Conservation (phyloP, 2,797 vertebrate species). For the Australoheros facetus region DNA sequence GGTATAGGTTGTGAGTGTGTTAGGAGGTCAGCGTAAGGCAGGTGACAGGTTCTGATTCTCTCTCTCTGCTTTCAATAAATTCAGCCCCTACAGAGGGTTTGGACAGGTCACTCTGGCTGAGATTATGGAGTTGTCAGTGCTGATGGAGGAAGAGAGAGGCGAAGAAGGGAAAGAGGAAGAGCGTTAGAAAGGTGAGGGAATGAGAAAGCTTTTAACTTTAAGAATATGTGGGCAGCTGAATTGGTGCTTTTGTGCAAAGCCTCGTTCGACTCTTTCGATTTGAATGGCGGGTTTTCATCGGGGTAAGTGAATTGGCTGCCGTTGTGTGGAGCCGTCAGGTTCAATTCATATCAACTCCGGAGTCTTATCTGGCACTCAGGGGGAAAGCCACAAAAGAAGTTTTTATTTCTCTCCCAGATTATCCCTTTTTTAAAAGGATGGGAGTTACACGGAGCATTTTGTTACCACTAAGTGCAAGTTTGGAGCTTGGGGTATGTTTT, state of each 20-base stretch:
- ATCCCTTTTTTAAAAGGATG: constrained; percentile 32
- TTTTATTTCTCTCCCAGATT: constrained; percentile 41
- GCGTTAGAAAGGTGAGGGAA: constrained; percentile 34
- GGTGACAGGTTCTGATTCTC: constrained; percentile 59
- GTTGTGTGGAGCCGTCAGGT: constrained; percentile 55
- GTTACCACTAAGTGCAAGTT: constrained; percentile 25
- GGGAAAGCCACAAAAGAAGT: constrained; percentile 48
- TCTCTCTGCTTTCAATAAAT: constrained; percentile 58
- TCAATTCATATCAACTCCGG: constrained; percentile 64
- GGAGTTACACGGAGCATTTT: constrained; percentile 33
- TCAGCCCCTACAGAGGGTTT: constrained; percentile 34
- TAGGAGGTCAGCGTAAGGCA: constrained; percentile 40
- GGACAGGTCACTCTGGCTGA: constrained; percentile 53
- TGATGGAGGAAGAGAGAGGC: constrained; percentile 47
- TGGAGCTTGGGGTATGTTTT: constrained; percentile 5
- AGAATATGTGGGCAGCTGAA: constrained; percentile 58
- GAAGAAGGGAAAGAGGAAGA: constrained; percentile 27
- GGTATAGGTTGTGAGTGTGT: background rate
- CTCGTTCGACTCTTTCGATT: constrained; percentile 67
- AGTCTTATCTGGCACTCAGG: constrained; percentile 57
- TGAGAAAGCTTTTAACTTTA: constrained; percentile 61
- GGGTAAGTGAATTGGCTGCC: constrained; percentile 65
- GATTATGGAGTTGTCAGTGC: constrained; percentile 61
- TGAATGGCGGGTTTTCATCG: constrained; percentile 62
- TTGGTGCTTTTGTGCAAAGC: constrained; percentile 57